Evolutionary conservation across 2,797 vertebrate species (phyloP).

Genomic region (Lutjanus campechanus): DNA sequence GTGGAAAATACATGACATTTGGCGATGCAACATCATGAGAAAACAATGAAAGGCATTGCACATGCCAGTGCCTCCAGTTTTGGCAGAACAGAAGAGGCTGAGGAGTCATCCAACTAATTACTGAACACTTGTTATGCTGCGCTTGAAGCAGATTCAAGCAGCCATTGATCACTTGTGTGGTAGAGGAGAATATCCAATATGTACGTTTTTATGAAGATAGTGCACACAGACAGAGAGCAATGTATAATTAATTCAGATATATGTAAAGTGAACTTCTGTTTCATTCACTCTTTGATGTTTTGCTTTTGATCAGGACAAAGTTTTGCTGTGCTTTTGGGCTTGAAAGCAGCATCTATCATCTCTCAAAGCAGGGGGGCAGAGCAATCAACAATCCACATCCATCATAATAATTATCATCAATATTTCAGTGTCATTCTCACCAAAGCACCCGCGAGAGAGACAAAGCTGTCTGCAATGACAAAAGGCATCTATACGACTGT

Average conservation of each 20-base stretch:
- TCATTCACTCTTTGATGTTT: not conserved
- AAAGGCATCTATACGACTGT: slow-evolving; percentile 32
- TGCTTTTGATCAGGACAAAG: slow-evolving; percentile 23
- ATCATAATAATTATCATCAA: slow-evolving; percentile 65
- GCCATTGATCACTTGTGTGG: slow-evolving; percentile 49
- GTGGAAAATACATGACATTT: slow-evolving; percentile 77
- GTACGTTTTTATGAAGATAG: slow-evolving; percentile 4
- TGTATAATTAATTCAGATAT: too few species aligned
- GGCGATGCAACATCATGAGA: slow-evolving; percentile 60
- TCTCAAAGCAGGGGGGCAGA: slow-evolving; percentile 23
- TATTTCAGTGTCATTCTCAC: slow-evolving; percentile 55
- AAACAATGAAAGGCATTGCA: slow-evolving; percentile 63
- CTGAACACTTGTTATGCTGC: slow-evolving; percentile 63
- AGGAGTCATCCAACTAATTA: slow-evolving; percentile 68
- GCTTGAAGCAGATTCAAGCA: slow-evolving; percentile 50
- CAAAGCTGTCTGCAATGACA: slow-evolving; percentile 56
- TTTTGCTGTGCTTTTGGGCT: slow-evolving; percentile 29
- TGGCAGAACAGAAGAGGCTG: slow-evolving; percentile 67
- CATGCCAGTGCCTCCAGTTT: slow-evolving; percentile 61
- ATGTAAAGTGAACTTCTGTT: not conserved
- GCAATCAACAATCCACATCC: slow-evolving; percentile 39
- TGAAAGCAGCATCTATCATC: slow-evolving; percentile 30
- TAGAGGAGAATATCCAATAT: slow-evolving; percentile 30
- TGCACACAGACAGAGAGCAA: slow-evolving; percentile 1
- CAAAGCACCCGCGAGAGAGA: slow-evolving; percentile 33